These are phyloP conservation scores for Formica selysi DNA, from an alignment of 1,140 invertebrate genomes.

Conservation along the genomic window DNA sequence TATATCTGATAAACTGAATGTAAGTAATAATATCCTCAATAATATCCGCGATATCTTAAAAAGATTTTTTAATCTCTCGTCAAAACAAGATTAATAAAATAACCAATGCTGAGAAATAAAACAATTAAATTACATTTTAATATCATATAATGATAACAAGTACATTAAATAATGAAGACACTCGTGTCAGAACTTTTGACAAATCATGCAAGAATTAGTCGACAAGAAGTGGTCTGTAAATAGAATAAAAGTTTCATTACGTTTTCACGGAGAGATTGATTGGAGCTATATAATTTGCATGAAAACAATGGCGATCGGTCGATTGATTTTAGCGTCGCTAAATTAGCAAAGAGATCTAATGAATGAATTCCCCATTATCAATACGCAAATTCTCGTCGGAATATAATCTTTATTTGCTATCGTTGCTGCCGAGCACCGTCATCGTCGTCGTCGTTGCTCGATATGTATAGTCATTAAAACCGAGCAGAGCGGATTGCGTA, in stretches of 20 bases:
- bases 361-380: constrained; percentile 63
- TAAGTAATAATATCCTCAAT: constrained; percentile 7
- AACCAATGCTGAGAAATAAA: not conserved
- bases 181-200: not conserved
- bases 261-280: not conserved
- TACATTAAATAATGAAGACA: not conserved
- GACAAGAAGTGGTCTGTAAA: constrained; percentile 1
- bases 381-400: constrained; percentile 45
- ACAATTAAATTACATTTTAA: not conserved
- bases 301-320: constrained; percentile 15
- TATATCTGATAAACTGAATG: not conserved
- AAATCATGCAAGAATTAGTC: not conserved
- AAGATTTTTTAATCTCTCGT: not conserved
- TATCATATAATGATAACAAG: not conserved
- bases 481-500: constrained; percentile 57
- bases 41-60: not conserved
- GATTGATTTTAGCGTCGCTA: constrained; percentile 47
- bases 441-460: constrained; percentile 52
- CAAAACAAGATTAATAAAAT: not conserved
- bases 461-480: constrained; percentile 55
- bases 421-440: constrained; percentile 17
- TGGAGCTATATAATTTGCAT: constrained; percentile 30
- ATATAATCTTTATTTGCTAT: constrained; percentile 68
- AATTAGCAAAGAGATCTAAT: not conserved
- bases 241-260: constrained; percentile 5